Evolutionary conservation across 1,140 invertebrate genomes (phyloP).

Genomic region (Heliconius hermathena): DNA sequence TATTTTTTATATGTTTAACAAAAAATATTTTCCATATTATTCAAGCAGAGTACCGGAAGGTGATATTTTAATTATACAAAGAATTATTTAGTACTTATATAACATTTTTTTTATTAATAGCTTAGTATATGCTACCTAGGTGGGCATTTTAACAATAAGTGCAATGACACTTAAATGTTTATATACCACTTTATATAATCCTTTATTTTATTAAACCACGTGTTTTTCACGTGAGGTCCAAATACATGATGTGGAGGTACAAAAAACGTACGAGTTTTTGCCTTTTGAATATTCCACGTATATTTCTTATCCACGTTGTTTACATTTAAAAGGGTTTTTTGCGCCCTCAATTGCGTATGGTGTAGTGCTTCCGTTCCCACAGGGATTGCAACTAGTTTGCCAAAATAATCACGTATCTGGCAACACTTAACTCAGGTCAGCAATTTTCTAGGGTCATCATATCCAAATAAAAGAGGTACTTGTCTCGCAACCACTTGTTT

Average conservation of each 20-base stretch:
- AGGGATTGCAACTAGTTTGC: slow-evolving; percentile 45
- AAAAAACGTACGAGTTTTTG: slow-evolving; percentile 15
- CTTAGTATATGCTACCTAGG: slow-evolving; percentile 1
- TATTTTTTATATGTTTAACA: too few relatives aligned
- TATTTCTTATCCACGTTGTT: slow-evolving; percentile 28
- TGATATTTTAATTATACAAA: background rate
- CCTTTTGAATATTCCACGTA: slow-evolving; percentile 22
- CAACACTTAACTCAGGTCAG: slow-evolving; percentile 48
- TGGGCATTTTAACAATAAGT: slow-evolving; percentile 14
- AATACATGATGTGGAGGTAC: background rate
- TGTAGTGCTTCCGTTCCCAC: slow-evolving; percentile 62
- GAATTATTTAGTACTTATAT: background rate
- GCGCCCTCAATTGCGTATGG: slow-evolving; percentile 43
- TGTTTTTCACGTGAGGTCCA: slow-evolving; percentile 28
- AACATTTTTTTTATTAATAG: background rate
- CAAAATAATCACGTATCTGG: slow-evolving; percentile 63
- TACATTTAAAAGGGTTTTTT: slow-evolving; percentile 48
- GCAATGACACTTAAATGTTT: background rate
- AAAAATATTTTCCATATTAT: background rate
- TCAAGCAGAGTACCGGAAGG: background rate
- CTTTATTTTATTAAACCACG: slow-evolving; percentile 12
- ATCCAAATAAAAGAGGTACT: slow-evolving; percentile 38
- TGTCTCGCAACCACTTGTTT: slow-evolving; percentile 39
- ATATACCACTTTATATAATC: slow-evolving; percentile 23
- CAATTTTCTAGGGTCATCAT: slow-evolving; percentile 39